These are phyloP conservation scores for Zosterops pallidus DNA, from an alignment of 2,113 vertebrate species.

Conservation along the genomic window DNA sequence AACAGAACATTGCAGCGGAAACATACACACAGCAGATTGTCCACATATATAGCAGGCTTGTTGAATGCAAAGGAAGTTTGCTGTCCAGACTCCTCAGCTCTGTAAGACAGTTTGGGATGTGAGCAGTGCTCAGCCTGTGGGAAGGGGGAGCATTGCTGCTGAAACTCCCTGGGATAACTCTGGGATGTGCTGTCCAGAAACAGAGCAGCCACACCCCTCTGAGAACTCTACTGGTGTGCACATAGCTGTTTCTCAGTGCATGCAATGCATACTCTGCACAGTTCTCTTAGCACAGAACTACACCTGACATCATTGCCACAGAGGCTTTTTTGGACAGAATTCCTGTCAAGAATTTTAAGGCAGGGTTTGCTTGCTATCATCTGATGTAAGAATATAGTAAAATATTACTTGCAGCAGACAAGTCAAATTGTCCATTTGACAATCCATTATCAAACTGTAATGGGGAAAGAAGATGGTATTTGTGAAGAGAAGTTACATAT, in stretches of 20 bases:
- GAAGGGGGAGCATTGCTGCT: background rate
- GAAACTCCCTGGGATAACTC: background rate
- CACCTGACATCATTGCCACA: background rate
- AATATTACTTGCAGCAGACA: background rate
- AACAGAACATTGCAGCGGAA: background rate
- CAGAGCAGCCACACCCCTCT: background rate
- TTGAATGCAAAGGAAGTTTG: background rate
- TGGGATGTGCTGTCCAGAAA: background rate
- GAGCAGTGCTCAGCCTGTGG: background rate
- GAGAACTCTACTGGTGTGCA: background rate
- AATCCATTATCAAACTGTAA: background rate
- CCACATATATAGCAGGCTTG: background rate
- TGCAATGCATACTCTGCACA: background rate
- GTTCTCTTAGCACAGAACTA: background rate
- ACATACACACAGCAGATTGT: background rate
- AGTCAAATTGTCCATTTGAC: background rate
- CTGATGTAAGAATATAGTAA: background rate
- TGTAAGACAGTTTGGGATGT: accelerated
- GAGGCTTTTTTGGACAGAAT: background rate
- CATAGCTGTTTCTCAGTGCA: background rate
- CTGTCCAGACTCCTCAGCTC: background rate
- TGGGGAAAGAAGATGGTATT: background rate
- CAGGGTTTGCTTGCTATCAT: background rate
- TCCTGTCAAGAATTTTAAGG: background rate
- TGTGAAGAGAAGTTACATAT: background rate